Evolutionary conservation across 2,113 vertebrate species (phyloP).

Genomic region (Scatophagus argus): DNA sequence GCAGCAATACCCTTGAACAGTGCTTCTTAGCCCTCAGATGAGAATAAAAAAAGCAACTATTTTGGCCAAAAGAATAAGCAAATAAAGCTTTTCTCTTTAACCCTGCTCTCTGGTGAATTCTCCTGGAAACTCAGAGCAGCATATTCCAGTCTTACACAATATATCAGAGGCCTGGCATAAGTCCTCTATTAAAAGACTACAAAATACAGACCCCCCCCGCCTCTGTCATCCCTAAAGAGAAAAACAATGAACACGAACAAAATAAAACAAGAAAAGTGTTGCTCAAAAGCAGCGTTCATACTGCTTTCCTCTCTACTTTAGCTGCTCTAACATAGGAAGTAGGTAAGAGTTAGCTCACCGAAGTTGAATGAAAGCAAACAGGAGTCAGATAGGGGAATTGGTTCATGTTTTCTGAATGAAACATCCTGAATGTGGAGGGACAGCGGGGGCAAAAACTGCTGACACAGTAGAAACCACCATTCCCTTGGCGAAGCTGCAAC

Average conservation of each 20-base stretch:
- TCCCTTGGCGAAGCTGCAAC: slow-evolving; percentile 73
- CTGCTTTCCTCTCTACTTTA: slow-evolving; percentile 32
- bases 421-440: slow-evolving; percentile 77
- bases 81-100: slow-evolving; percentile 43
- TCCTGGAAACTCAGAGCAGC: slow-evolving; percentile 41
- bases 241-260: neutral
- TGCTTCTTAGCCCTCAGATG: slow-evolving; percentile 43
- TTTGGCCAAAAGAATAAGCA: slow-evolving; percentile 44
- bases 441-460: slow-evolving; percentile 70
- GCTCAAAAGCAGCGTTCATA: slow-evolving; percentile 15
- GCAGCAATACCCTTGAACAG: slow-evolving; percentile 41
- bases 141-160: slow-evolving; percentile 14
- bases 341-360: slow-evolving; percentile 38
- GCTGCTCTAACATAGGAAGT: slow-evolving; percentile 45
- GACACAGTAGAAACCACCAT: slow-evolving; percentile 71
- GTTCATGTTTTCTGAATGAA: slow-evolving; percentile 85
- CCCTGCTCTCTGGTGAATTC: slow-evolving; percentile 41
- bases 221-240: neutral
- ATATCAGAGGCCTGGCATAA: slow-evolving; percentile 12
- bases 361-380: slow-evolving; percentile 70
- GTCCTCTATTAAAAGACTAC: slow-evolving; percentile 10
- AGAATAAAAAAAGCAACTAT: slow-evolving; percentile 65
- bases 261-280: slow-evolving; percentile 18
- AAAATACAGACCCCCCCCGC: slow-evolving; percentile 18
- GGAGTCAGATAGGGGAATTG: slow-evolving; percentile 52